These are phyloP conservation scores for Eurytoma californica DNA, from an alignment of 2,888 invertebrate genomes.

Conservation along the genomic window DNA sequence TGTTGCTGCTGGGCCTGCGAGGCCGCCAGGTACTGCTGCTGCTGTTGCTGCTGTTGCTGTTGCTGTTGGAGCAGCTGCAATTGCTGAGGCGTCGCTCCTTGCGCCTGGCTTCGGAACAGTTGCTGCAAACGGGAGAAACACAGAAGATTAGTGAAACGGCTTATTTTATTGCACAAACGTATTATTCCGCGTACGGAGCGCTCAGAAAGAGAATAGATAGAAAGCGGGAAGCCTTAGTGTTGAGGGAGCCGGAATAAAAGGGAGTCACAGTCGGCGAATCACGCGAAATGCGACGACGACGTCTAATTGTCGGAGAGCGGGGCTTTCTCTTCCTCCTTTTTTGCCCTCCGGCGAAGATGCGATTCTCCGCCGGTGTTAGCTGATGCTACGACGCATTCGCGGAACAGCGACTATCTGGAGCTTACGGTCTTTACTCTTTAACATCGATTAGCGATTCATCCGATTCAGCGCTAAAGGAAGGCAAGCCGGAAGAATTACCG, in stretches of 20 bases:
- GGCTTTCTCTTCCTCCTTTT: slow-evolving; percentile 41
- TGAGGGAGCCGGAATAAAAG: slow-evolving; percentile 28
- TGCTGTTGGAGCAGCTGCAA: slow-evolving; percentile 81
- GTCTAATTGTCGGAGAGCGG: slow-evolving; percentile 48
- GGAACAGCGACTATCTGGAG: slow-evolving; percentile 47
- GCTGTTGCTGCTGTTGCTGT: slow-evolving; percentile 82
- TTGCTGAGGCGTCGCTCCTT: slow-evolving; percentile 78
- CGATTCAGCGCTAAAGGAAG: not conserved
- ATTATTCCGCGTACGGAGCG: not conserved
- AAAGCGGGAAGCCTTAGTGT: slow-evolving; percentile 26
- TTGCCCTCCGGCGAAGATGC: not conserved
- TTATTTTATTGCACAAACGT: not conserved
- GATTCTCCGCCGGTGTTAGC: not conserved
- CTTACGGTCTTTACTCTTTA: slow-evolving; percentile 20
- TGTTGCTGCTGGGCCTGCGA: slow-evolving; percentile 85
- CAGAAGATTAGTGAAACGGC: slow-evolving; percentile 11
- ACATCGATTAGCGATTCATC: slow-evolving; percentile 39
- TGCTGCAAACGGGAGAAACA: slow-evolving; percentile 80
- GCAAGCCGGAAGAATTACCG: not conserved
- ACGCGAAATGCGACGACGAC: slow-evolving; percentile 46
- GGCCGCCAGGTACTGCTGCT: slow-evolving; percentile 78
- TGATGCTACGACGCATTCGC: slow-evolving; percentile 20
- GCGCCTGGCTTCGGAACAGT: slow-evolving; percentile 91
- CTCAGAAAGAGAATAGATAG: not conserved
- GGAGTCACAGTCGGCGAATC: slow-evolving; percentile 28